phyloP scores from a whole-genome alignment of 2,888 invertebrate genomes.

The Terebella lapidaria region DNA sequence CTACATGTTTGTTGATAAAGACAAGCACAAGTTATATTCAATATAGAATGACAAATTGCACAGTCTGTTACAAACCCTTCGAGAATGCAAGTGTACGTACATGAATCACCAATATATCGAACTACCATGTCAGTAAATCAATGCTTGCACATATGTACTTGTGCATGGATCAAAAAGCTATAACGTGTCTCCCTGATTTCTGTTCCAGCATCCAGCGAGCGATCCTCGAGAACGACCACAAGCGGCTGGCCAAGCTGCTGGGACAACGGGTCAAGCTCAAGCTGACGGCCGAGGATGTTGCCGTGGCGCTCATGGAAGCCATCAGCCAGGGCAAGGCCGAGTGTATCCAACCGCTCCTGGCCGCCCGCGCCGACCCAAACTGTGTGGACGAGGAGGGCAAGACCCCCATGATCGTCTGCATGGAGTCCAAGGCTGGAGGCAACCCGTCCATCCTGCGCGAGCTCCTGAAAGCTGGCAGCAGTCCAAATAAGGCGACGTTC shows the following conservation, averaged over 20 bases:
- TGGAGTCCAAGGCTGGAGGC: conserved; percentile 16
- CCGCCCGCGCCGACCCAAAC: conserved; percentile 21
- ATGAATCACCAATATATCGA: too few relatives aligned
- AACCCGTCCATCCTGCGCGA: conserved; percentile 16
- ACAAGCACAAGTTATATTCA: too few relatives aligned
- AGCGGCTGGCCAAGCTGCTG: background rate
- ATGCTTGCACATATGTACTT: too few relatives aligned
- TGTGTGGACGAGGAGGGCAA: conserved; percentile 15
- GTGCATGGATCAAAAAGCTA: too few relatives aligned
- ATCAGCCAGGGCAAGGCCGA: conserved; percentile 13
- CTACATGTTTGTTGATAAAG: too few relatives aligned
- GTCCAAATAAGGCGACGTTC: conserved; percentile 13
- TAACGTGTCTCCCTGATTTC: too few relatives aligned
- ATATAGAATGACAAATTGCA: too few relatives aligned
- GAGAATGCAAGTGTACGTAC: too few relatives aligned
- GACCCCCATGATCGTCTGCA: conserved; percentile 18
- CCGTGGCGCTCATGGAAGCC: conserved; percentile 12
- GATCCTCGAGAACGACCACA: background rate
- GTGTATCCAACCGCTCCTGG: conserved; percentile 17
- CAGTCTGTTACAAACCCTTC: too few relatives aligned
- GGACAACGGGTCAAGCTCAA: background rate
- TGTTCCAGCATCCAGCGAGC: background rate
- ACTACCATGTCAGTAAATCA: too few relatives aligned
- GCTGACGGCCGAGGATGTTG: conserved; percentile 8
- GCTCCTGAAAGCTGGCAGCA: conserved; percentile 22